These are phyloP conservation scores for Drosophila paucipuncta DNA, from an alignment of 2,888 invertebrate species.

Conservation along the genomic window DNA sequence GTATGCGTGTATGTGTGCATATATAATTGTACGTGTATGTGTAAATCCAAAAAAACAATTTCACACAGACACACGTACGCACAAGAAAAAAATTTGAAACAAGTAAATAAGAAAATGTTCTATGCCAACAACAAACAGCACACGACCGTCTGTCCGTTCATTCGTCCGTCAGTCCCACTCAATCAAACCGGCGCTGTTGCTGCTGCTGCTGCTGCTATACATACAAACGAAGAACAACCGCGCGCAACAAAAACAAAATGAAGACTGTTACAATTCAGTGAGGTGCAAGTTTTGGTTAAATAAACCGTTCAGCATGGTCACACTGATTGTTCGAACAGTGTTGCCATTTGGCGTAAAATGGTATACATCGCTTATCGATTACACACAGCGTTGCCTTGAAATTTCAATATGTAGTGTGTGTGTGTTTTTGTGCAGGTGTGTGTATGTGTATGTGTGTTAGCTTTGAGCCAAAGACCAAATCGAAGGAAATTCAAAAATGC, in stretches of 20 bases:
- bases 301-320: slow-evolving; percentile 13
- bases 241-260: slow-evolving; percentile 58
- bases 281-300: background rate
- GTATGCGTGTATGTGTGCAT: slow-evolving; percentile 18
- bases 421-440: background rate
- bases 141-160: slow-evolving; percentile 36
- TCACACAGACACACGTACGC: slow-evolving; percentile 24
- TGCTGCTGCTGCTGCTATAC: slow-evolving; percentile 30
- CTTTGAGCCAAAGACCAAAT: slow-evolving; percentile 33
- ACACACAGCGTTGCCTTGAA: slow-evolving; percentile 10
- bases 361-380: slow-evolving; percentile 14
- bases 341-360: background rate
- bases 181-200: slow-evolving; percentile 49
- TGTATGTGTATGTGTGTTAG: slow-evolving; percentile 16
- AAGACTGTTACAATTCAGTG: slow-evolving; percentile 38
- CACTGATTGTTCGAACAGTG: slow-evolving; percentile 5
- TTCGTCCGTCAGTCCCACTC: slow-evolving; percentile 41
- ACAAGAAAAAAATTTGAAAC: slow-evolving; percentile 49
- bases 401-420: background rate
- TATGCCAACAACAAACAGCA: slow-evolving; percentile 56
- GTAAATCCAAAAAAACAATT: slow-evolving; percentile 33
- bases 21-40: slow-evolving; percentile 32
- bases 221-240: slow-evolving; percentile 48
- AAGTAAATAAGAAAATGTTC: slow-evolving; percentile 65
- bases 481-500: slow-evolving; percentile 38